Evolutionary conservation across 2,113 vertebrate genomes (phyloP).

Genomic region (Cyprinodon tularosa): DNA sequence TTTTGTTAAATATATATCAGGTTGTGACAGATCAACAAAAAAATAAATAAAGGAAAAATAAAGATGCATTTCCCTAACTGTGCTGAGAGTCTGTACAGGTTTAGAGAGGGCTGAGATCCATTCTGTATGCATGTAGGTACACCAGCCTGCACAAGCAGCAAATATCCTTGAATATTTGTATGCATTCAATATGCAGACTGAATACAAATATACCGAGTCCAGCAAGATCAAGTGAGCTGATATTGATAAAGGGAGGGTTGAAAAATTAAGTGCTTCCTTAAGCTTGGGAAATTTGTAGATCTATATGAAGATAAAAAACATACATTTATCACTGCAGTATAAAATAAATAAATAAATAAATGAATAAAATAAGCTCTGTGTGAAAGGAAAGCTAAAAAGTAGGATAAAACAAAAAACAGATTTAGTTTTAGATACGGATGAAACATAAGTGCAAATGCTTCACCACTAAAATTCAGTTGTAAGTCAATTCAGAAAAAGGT

Average conservation of each 20-base stretch:
- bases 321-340: not conserved
- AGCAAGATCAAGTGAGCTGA: conserved; percentile 17
- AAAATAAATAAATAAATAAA: not conserved
- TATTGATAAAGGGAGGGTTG: conserved; percentile 32
- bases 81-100: conserved; percentile 19
- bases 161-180: not conserved
- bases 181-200: conserved; percentile 5
- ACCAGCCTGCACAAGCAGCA: not conserved
- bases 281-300: conserved; percentile 33
- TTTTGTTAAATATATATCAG: conserved; percentile 13
- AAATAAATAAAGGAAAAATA: conserved; percentile 19
- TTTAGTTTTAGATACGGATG: not conserved
- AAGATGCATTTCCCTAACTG: conserved; percentile 14
- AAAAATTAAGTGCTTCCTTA: conserved; percentile 28
- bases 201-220: conserved; percentile 39
- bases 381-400: not conserved
- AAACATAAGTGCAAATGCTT: too few relatives aligned
- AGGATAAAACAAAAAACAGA: not conserved
- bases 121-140: not conserved
- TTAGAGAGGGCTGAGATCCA: conserved; percentile 8
- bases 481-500: not conserved
- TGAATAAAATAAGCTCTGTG: not conserved
- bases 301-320: conserved; percentile 22
- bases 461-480: too few relatives aligned
- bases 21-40: conserved; percentile 11